phyloP scores from a whole-genome alignment of 2,113 vertebrate species.

The Albula glossodonta region DNA sequence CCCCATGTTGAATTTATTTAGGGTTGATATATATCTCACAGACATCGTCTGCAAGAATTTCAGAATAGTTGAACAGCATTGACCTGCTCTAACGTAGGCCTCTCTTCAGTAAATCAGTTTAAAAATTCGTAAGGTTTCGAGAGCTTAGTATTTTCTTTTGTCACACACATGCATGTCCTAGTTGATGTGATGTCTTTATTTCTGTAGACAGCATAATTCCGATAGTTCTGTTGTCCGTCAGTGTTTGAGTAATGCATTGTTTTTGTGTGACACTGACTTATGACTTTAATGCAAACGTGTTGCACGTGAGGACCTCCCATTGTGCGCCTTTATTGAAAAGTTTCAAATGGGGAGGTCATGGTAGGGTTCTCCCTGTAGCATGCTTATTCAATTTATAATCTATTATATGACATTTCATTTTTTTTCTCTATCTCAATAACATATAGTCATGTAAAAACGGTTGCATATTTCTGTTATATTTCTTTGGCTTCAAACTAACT shows the following conservation, averaged over 20 bases:
- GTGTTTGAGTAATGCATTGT: not conserved
- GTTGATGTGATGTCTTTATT: not conserved
- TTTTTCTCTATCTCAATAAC: not conserved
- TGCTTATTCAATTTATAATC: not conserved
- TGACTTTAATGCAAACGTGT: slow-evolving; percentile 8
- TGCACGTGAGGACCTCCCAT: slow-evolving; percentile 2
- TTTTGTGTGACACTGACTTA: slow-evolving; percentile 2
- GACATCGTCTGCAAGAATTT: not conserved
- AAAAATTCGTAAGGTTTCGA: not conserved
- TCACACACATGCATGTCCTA: not conserved
- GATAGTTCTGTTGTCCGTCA: not conserved
- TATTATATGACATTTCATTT: not conserved
- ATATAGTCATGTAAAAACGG: not conserved
- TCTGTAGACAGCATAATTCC: not conserved
- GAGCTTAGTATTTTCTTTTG: not conserved
- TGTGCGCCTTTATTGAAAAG: slow-evolving; percentile 4
- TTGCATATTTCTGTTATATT: not conserved
- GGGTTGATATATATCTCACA: not conserved
- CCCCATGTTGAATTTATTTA: not conserved
- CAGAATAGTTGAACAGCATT: not conserved
- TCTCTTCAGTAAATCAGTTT: not conserved
- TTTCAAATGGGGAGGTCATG: not conserved
- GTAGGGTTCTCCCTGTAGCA: not conserved
- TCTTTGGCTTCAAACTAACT: not conserved
- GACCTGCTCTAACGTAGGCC: too few relatives aligned